Conservation (phyloP, 1,140 invertebrate species). For the Drosophila nikananu region DNA sequence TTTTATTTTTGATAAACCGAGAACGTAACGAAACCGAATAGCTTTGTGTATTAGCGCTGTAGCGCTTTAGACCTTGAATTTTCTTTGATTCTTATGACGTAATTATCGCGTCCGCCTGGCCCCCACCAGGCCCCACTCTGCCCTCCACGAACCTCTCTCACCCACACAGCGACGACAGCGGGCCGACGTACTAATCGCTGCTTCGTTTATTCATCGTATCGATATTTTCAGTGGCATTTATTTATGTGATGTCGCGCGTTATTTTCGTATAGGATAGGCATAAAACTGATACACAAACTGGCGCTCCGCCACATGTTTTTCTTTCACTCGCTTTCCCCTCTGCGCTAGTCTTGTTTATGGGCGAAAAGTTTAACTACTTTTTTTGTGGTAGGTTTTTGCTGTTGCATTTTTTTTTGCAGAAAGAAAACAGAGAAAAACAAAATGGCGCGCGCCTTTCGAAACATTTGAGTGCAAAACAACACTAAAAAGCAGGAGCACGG, state of each 20-base stretch:
- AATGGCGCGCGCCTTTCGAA: conserved; percentile 72
- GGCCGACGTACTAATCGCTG: conserved; percentile 77
- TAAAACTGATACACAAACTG: conserved; percentile 40
- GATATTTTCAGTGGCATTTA: conserved; percentile 81
- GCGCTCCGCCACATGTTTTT: conserved; percentile 45
- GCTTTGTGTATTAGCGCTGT: conserved; percentile 54
- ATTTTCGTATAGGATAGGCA: conserved; percentile 44
- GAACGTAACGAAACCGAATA: conserved; percentile 78
- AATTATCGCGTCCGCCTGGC: conserved; percentile 71
- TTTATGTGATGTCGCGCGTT: conserved; percentile 64
- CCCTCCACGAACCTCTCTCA: conserved; percentile 36
- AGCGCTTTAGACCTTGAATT: conserved; percentile 75
- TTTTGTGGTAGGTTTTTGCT: conserved; percentile 47
- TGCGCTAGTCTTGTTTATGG: conserved; percentile 2
- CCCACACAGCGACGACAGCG: conserved; percentile 58
- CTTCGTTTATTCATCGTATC: conserved; percentile 82
- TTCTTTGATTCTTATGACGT: conserved; percentile 84
- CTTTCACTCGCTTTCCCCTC: conserved; percentile 26
- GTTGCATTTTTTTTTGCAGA: conserved; percentile 51
- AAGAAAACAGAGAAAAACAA: conserved; percentile 77
- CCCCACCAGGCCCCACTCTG: conserved; percentile 9
- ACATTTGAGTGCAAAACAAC: conserved; percentile 47
- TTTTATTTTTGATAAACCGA: conserved; percentile 80
- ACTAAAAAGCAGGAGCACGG: conserved; percentile 29
- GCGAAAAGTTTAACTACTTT: conserved; percentile 26